Evolutionary conservation across 2,888 invertebrate species (phyloP), one percentile per base, ranked within the genome.

Genomic region (Lymantria dispar): DNA sequence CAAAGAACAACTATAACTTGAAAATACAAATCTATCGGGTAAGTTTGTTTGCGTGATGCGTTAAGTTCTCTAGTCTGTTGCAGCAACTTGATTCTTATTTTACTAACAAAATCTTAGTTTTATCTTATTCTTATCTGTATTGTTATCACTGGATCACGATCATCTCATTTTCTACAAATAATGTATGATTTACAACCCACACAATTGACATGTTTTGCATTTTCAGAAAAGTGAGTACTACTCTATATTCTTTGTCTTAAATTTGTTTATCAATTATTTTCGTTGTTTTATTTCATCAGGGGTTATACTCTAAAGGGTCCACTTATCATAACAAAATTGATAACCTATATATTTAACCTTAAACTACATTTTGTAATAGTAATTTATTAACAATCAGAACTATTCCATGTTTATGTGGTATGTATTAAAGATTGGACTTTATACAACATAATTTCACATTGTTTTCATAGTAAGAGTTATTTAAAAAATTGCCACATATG

Each of bases 81-180:
- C 52, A 52, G 46, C 48, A 47, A 52, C 46, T 33, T 22, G 22
- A 46, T 50, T 62, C 47, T 58, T 60, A 48, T 56, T 57, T 56
- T 68, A 59, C 64, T 62, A 70, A 68, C 62, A 61, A 63, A 63
- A 63, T 68, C 69, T 74, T 67, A 50, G 58, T 68, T 70, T 87
- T 87, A 89, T 90, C 89, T 83, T 62, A 64, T 54, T 78, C 77
- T 85, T 90, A 89, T 87, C 88, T 77, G 57, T 62, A 54, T 69
- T 74, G 74, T 82, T 89, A 88, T 86, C 87, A 70, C 70, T 70
- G 56, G 65, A 81, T 84, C 80, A 74, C 60, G 63, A 73, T 78
- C 78, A 81, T 86, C 77, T 80, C 65, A 65, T 72, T 76, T 74
- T 64, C 64, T 62, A 39, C 58, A 68, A 79, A 75, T 58, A 64